Conservation (phyloP, 2,113 vertebrate species). For the Siniperca knerii region DNA sequence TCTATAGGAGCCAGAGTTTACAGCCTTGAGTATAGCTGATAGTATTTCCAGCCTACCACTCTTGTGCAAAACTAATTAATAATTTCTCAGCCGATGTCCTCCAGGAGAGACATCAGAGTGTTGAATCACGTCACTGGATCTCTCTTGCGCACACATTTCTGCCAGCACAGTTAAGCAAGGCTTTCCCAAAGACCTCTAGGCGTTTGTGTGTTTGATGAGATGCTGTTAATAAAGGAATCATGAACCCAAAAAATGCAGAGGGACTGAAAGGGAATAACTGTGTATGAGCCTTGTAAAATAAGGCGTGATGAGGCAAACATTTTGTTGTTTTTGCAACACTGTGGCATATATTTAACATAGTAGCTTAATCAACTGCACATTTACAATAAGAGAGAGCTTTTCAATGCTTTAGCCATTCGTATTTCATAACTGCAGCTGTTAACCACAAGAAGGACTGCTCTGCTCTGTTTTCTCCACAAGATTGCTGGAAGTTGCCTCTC, state of each 20-base stretch:
- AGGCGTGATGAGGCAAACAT: conserved; percentile 27
- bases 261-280: conserved; percentile 50
- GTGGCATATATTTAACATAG: conserved; percentile 3
- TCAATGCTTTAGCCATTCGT: conserved; percentile 52
- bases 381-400: background rate
- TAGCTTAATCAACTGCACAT: conserved; percentile 23
- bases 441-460: conserved; percentile 56
- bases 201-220: conserved; percentile 77
- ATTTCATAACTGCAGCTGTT: conserved; percentile 69
- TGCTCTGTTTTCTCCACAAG: conserved; percentile 27
- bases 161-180: conserved; percentile 73
- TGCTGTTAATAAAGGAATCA: conserved; percentile 73
- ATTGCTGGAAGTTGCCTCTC: conserved; percentile 22
- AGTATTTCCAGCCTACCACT: conserved; percentile 78
- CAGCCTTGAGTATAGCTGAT: conserved; percentile 71
- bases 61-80: conserved; percentile 84
- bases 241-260: conserved; percentile 56
- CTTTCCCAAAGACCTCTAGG: conserved; percentile 77
- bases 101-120: conserved; percentile 78
- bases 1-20: conserved; percentile 60
- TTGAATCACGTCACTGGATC: conserved; percentile 71
- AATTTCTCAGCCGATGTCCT: conserved; percentile 85
- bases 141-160: conserved; percentile 75
- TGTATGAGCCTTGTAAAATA: conserved; percentile 39
- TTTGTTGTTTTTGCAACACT: conserved; percentile 32